phyloP scores from a whole-genome alignment of 1,140 invertebrate species.

The Drosophila baimaii region DNA sequence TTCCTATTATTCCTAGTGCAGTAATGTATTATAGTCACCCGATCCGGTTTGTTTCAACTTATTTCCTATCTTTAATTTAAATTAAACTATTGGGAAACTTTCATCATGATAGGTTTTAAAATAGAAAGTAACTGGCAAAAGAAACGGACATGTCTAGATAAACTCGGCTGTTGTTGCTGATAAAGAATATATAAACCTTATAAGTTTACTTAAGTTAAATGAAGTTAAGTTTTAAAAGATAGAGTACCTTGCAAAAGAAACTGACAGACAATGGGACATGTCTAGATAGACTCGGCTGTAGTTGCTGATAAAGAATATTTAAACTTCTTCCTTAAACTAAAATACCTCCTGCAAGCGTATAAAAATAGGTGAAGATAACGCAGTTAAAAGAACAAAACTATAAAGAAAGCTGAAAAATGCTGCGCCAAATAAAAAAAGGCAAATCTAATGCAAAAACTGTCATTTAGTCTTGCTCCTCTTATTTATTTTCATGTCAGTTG shows the following conservation, averaged over 20 bases:
- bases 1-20: too few relatives aligned
- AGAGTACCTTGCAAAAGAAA: background rate
- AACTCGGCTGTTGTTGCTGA: too few relatives aligned
- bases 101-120: too few relatives aligned
- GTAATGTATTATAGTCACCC: too few relatives aligned
- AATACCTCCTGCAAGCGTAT: background rate
- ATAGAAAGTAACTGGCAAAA: too few relatives aligned
- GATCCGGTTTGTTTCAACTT: too few relatives aligned
- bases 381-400: background rate
- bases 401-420: conserved; percentile 8
- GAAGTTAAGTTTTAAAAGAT: too few relatives aligned
- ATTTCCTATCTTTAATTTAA: too few relatives aligned
- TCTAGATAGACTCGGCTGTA: background rate
- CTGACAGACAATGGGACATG: background rate
- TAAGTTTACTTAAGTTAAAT: too few relatives aligned
- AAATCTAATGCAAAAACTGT: conserved; percentile 82
- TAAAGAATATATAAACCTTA: too few relatives aligned
- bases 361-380: conserved; percentile 5
- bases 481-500: conserved; percentile 78
- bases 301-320: background rate
- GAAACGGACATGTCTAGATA: too few relatives aligned
- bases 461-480: conserved; percentile 72
- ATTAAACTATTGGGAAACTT: too few relatives aligned
- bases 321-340: background rate
- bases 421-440: conserved; percentile 22